These are phyloP conservation scores for Butorides virescens DNA, from an alignment of 2,113 vertebrate genomes.

Conservation along the genomic window DNA sequence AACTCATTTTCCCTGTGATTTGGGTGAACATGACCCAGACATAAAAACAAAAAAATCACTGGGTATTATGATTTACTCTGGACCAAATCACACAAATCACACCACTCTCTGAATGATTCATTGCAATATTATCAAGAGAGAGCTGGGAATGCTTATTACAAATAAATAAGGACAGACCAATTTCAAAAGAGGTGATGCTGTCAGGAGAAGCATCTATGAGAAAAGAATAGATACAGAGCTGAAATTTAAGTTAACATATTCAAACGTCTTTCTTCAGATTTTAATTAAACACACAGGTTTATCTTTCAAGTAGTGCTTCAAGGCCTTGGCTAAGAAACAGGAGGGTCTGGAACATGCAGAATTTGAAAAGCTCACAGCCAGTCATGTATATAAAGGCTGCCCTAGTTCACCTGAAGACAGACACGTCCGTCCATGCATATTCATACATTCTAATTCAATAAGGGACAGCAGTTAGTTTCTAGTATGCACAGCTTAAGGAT, in stretches of 20 bases:
- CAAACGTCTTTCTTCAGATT: not conserved
- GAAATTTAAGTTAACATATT: not conserved
- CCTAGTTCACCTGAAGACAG: not conserved
- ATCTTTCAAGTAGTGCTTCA: not conserved
- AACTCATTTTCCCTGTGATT: not conserved
- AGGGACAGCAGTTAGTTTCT: not conserved
- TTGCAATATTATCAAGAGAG: not conserved
- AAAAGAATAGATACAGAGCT: not conserved
- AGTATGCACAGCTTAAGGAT: not conserved
- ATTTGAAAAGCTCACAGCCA: not conserved
- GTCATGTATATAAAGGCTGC: not conserved
- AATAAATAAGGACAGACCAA: not conserved
- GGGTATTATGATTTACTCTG: not conserved
- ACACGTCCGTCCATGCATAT: accelerated
- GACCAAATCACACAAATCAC: not conserved
- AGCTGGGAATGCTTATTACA: not conserved
- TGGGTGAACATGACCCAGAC: not conserved
- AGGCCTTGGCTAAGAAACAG: not conserved
- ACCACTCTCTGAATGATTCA: not conserved
- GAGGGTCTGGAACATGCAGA: not conserved
- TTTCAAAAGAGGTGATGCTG: not conserved
- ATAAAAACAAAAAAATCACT: not conserved
- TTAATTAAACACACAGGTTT: not conserved
- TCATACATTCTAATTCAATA: not conserved
- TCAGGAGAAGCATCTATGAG: not conserved